phyloP scores from a whole-genome alignment of 2,113 vertebrate species.

The Lynx canadensis region DNA sequence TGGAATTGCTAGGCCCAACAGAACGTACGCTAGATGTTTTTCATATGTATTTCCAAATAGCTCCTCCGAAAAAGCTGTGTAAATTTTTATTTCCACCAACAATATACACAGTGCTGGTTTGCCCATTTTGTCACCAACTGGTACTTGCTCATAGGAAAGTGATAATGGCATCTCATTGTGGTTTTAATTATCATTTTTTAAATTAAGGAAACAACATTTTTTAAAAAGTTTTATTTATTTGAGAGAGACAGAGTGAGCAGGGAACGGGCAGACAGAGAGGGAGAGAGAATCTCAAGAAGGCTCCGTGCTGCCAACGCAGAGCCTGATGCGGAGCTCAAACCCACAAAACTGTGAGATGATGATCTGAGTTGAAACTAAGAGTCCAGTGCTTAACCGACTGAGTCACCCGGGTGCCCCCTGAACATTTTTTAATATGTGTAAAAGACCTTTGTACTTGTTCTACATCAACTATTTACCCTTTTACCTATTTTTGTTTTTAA shows the following conservation, averaged over 20 bases:
- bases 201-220: background rate
- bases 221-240: background rate
- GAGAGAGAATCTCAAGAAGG: too few relatives aligned
- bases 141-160: background rate
- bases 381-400: too few relatives aligned
- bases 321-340: too few relatives aligned
- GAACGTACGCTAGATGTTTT: background rate
- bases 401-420: background rate
- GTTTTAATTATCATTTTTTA: background rate
- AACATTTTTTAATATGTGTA: background rate
- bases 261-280: too few relatives aligned
- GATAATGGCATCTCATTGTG: background rate
- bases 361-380: too few relatives aligned
- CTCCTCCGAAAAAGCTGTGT: background rate
- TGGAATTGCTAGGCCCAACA: background rate
- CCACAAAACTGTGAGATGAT: too few relatives aligned
- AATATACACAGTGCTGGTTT: background rate
- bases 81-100: background rate
- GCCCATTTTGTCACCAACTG: background rate
- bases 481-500: background rate
- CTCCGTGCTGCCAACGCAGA: too few relatives aligned
- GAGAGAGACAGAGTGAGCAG: too few relatives aligned
- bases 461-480: background rate
- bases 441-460: background rate
- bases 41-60: background rate